Conservation (phyloP, 2,797 vertebrate species). For the Sparus aurata region DNA sequence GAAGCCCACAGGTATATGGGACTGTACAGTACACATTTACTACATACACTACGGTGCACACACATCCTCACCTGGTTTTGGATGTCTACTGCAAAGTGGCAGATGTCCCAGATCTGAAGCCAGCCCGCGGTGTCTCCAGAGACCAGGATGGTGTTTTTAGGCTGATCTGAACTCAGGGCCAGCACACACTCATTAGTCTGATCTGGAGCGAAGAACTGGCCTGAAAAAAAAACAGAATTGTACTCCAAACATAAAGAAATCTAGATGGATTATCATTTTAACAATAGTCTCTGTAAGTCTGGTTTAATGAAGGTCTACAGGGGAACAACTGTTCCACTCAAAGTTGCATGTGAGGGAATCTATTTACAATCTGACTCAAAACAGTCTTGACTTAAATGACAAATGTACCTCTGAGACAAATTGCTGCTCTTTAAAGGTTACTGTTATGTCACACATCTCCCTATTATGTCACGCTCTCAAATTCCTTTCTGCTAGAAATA, state of each 20-base stretch:
- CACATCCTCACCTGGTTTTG: conserved; percentile 63
- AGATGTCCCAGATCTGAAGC: conserved; percentile 82
- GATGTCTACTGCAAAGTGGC: conserved; percentile 59
- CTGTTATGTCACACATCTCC: conserved; percentile 45
- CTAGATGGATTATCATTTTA: not conserved
- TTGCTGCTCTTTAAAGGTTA: conserved; percentile 19
- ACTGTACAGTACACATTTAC: not conserved
- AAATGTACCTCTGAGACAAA: conserved; percentile 39
- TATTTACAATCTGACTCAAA: conserved; percentile 21
- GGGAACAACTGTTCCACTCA: conserved; percentile 9
- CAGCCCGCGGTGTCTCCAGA: conserved; percentile 79
- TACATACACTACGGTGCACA: not conserved
- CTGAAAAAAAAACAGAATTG: conserved; percentile 45
- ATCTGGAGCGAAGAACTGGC: conserved; percentile 71
- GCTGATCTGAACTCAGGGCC: conserved; percentile 73
- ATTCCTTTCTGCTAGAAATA: conserved; percentile 40
- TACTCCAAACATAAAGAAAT: not conserved
- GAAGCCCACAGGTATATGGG: not conserved
- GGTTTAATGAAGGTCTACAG: conserved; percentile 1
- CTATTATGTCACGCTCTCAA: conserved; percentile 42
- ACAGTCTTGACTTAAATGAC: conserved; percentile 18
- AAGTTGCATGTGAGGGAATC: conserved; percentile 12
- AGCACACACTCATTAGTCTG: conserved; percentile 61
- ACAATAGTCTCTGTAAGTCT: conserved; percentile 8
- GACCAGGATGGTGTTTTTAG: conserved; percentile 78